Percentiles rank a stretch among this genome's conserved stretches.
Evolutionary conservation across 2,797 vertebrate genomes (phyloP).

Genomic region (Coregonus sp.): DNA sequence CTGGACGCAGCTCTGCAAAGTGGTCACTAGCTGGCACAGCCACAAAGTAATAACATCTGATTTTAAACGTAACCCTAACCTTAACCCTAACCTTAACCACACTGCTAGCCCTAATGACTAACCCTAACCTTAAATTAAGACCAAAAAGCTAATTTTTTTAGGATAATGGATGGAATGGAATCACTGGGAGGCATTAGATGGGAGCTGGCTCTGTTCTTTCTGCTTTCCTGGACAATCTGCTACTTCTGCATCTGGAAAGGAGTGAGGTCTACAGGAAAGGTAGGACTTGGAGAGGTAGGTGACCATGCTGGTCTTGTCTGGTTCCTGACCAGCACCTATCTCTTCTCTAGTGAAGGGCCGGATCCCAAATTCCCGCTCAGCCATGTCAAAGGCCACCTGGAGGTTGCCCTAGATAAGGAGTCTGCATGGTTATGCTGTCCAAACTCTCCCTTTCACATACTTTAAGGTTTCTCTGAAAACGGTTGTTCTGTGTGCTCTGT

Average conservation of each 20-base stretch:
- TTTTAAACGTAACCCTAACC: too few relatives aligned
- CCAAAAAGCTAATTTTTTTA: too few relatives aligned
- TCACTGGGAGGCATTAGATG: conserved; percentile 80
- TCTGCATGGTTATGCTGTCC: conserved; percentile 28
- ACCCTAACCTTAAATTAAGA: too few relatives aligned
- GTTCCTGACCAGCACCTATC: conserved; percentile 75
- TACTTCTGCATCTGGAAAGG: conserved; percentile 96
- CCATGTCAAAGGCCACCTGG: conserved; percentile 91
- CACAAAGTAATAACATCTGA: too few relatives aligned
- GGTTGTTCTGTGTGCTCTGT: conserved; percentile 6
- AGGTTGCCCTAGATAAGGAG: conserved; percentile 72
- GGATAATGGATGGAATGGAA: conserved; percentile 84
- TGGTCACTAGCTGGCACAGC: too few relatives aligned
- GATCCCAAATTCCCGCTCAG: conserved; percentile 91
- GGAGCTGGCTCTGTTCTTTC: conserved; percentile 85
- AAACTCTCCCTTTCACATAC: conserved; percentile 24
- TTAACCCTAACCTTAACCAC: too few relatives aligned
- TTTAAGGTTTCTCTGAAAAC: not conserved
- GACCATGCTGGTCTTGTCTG: conserved; percentile 87
- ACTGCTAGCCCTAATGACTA: too few relatives aligned
- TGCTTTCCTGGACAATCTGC: conserved; percentile 86
- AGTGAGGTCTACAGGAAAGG: conserved; percentile 90
- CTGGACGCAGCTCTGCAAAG: too few relatives aligned
- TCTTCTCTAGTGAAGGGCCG: conserved; percentile 83
- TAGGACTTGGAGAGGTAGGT: conserved; percentile 95